These are phyloP conservation scores for Ganaspis brasiliensis DNA, from an alignment of 2,888 invertebrate species.

Conservation along the genomic window DNA sequence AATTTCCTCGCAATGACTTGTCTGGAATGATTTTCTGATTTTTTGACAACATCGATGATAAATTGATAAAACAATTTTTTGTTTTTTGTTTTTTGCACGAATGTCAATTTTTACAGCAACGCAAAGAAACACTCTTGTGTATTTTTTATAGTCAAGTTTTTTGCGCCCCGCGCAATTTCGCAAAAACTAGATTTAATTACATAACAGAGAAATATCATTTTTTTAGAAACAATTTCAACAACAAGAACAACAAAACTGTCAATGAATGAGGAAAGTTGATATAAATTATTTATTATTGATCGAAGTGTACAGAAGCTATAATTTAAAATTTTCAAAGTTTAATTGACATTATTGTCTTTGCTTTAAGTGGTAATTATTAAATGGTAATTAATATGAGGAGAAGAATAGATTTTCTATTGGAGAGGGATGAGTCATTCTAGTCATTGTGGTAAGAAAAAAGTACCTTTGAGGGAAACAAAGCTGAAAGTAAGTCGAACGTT, in stretches of 20 bases:
- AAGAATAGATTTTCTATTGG: constrained; percentile 44
- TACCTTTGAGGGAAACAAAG: constrained; percentile 41
- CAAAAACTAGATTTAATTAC: not conserved
- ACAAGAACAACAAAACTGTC: not conserved
- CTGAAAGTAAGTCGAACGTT: constrained; percentile 38
- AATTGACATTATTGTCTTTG: not conserved
- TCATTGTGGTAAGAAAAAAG: constrained; percentile 41
- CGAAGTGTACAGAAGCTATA: constrained; percentile 24
- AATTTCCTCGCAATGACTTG: not conserved
- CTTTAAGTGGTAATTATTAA: constrained; percentile 36
- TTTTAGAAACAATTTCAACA: constrained; percentile 38
- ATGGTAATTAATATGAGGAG: constrained; percentile 33
- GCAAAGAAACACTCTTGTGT: constrained; percentile 52
- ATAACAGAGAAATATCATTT: constrained; percentile 9
- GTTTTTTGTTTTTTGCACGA: constrained; percentile 49
- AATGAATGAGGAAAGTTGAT: not conserved
- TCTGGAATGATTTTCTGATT: not conserved
- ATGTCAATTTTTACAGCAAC: constrained; percentile 62
- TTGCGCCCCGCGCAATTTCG: constrained; percentile 46
- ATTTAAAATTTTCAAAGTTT: not conserved
- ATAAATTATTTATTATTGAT: constrained; percentile 1
- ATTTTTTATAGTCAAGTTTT: constrained; percentile 48
- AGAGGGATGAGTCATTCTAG: constrained; percentile 37
- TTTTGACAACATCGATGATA: no score
- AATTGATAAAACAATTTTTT: not conserved